Percentiles rank a stretch among this genome's conserved stretches.
phyloP scores from a whole-genome alignment of 2,888 invertebrate genomes.

The Pycnomerus fuliginosus region DNA sequence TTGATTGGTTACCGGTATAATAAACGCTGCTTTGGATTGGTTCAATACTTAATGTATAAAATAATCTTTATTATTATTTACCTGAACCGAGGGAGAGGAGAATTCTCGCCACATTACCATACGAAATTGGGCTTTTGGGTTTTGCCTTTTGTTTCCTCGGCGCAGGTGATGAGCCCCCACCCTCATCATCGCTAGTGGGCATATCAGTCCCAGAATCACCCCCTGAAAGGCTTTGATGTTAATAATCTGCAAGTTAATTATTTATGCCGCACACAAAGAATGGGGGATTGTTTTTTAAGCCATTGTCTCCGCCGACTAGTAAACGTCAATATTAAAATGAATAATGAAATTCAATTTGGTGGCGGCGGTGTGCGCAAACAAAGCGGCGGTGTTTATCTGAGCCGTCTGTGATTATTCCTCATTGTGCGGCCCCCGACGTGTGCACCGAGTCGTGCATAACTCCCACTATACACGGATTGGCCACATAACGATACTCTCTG shows the following conservation, averaged over 20 bases:
- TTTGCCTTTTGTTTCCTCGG: conserved; percentile 2
- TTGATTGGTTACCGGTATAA: too few species aligned
- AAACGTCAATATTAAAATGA: conserved; percentile 30
- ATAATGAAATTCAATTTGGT: conserved; percentile 28
- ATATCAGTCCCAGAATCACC: not conserved
- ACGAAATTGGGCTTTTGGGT: not conserved
- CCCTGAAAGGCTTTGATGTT: not conserved
- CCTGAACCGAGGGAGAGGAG: too few species aligned
- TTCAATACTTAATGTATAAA: too few species aligned
- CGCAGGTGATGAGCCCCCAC: not conserved
- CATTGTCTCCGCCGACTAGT: conserved; percentile 24
- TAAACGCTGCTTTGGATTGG: too few species aligned
- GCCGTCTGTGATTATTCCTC: conserved; percentile 24
- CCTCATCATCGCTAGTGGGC: not conserved
- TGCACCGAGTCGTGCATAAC: conserved; percentile 20
- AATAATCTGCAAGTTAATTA: not conserved
- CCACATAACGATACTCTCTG: conserved; percentile 5
- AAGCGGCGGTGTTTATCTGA: conserved; percentile 22
- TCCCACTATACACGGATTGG: conserved; percentile 10
- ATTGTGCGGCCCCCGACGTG: conserved; percentile 22
- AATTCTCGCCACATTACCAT: too few species aligned
- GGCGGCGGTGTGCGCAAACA: conserved; percentile 20
- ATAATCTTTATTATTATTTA: too few species aligned
- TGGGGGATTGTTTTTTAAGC: not conserved
- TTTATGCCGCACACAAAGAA: not conserved